Percentiles rank a stretch among this genome's conserved stretches.
Conservation (phyloP, 64 coral and sea anemone species). For the Actinia equina region DNA sequence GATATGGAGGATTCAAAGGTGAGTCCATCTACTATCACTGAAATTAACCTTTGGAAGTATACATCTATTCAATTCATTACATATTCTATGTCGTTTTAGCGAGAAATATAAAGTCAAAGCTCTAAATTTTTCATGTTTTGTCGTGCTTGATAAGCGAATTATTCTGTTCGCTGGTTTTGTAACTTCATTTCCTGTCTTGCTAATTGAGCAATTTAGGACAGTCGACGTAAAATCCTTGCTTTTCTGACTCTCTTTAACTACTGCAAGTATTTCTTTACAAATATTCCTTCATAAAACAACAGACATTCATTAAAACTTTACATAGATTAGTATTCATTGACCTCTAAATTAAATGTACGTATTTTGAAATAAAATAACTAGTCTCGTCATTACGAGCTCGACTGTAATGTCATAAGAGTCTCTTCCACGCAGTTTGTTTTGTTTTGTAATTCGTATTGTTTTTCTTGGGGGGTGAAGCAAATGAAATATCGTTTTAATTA, state of each 20-base stretch:
- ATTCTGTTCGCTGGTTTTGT: not conserved
- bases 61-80: too few relatives aligned
- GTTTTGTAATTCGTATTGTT: not conserved
- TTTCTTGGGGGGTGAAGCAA: not conserved
- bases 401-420: not conserved
- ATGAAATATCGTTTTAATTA: not conserved
- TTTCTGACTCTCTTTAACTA: not conserved
- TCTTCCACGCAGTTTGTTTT: not conserved
- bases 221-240: not conserved
- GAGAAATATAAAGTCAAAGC: not conserved
- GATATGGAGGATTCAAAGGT: constrained; percentile 23
- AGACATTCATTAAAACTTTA: not conserved
- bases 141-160: too few relatives aligned
- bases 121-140: not conserved
- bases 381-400: not conserved
- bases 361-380: not conserved
- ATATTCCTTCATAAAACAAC: not conserved
- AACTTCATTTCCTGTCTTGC: not conserved
- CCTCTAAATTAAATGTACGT: not conserved
- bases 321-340: not conserved
- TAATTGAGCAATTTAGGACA: not conserved
- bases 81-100: not conserved
- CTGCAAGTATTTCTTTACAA: not conserved
- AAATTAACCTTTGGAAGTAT: not conserved
- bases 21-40: not conserved